Evolutionary conservation across 2,888 invertebrate species (phyloP).

Genomic region (Trileptium ribeirensis): DNA sequence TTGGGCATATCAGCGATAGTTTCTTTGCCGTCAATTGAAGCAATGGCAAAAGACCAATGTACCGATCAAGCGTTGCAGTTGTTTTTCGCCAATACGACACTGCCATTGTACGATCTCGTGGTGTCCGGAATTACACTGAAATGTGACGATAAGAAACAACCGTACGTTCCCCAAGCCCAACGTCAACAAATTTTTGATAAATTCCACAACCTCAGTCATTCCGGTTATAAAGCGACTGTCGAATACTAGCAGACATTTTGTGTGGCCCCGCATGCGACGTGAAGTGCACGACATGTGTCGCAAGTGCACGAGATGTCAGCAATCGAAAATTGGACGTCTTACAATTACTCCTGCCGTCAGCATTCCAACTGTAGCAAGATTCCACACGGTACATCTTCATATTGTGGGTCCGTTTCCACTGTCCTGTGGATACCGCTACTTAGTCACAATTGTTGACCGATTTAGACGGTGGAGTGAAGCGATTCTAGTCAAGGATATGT

Average conservation of each 20-base stretch:
- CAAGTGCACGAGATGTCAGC: not conserved
- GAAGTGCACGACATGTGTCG: not conserved
- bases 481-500: not conserved
- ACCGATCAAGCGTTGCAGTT: not conserved
- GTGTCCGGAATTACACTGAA: not conserved
- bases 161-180: not conserved
- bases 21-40: not conserved
- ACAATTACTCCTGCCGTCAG: not conserved
- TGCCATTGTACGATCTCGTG: not conserved
- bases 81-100: not conserved
- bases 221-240: not conserved
- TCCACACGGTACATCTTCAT: constrained; percentile 4
- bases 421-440: not conserved
- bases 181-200: constrained; percentile 8
- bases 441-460: constrained; percentile 8
- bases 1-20: not conserved
- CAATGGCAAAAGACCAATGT: not conserved
- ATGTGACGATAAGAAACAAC: not conserved
- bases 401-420: constrained; percentile 4
- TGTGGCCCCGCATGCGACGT: not conserved
- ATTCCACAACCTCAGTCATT: not conserved
- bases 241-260: not conserved
- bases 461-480: constrained; percentile 13
- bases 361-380: not conserved
- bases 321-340: constrained; percentile 1